Conservation (phyloP, 2,888 invertebrate genomes). For the Dromius quadrimaculatus region DNA sequence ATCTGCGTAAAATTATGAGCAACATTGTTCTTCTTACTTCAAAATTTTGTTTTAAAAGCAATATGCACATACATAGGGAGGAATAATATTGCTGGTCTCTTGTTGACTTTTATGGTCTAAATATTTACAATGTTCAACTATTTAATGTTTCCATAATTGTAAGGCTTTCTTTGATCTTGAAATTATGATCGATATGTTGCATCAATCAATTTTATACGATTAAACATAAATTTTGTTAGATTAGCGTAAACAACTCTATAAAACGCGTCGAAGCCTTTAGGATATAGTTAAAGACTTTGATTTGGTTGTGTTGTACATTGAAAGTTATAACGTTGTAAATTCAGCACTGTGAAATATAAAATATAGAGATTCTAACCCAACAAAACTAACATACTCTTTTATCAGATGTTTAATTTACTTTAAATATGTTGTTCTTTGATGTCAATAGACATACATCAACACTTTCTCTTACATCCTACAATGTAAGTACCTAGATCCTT, state of each 20-base stretch:
- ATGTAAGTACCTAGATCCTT: too few species aligned
- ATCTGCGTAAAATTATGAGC: slow-evolving; percentile 6
- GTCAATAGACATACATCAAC: too few species aligned
- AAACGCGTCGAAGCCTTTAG: slow-evolving; percentile 16
- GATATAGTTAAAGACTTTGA: slow-evolving; percentile 9
- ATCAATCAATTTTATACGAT: slow-evolving; percentile 42
- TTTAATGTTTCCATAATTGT: slow-evolving; percentile 15
- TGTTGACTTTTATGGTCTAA: slow-evolving; percentile 1
- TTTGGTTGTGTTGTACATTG: background rate
- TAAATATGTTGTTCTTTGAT: slow-evolving; percentile 4
- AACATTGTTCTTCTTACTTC: slow-evolving; percentile 2
- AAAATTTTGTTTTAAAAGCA: too few species aligned
- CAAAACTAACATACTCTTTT: slow-evolving; percentile 9
- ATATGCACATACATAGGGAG: background rate
- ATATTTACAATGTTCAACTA: slow-evolving; percentile 11
- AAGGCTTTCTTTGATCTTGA: slow-evolving; percentile 13
- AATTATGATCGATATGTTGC: slow-evolving; percentile 17
- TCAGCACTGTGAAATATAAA: slow-evolving; percentile 1
- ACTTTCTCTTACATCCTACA: too few species aligned
- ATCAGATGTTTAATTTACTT: slow-evolving; percentile 9
- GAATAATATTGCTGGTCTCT: background rate
- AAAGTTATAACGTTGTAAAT: slow-evolving; percentile 29
- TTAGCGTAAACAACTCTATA: slow-evolving; percentile 36
- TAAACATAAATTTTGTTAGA: slow-evolving; percentile 36
- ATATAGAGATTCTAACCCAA: slow-evolving; percentile 8